These are phyloP conservation scores for Diadophis punctatus DNA, from an alignment of 2,113 vertebrate genomes.

Conservation along the genomic window DNA sequence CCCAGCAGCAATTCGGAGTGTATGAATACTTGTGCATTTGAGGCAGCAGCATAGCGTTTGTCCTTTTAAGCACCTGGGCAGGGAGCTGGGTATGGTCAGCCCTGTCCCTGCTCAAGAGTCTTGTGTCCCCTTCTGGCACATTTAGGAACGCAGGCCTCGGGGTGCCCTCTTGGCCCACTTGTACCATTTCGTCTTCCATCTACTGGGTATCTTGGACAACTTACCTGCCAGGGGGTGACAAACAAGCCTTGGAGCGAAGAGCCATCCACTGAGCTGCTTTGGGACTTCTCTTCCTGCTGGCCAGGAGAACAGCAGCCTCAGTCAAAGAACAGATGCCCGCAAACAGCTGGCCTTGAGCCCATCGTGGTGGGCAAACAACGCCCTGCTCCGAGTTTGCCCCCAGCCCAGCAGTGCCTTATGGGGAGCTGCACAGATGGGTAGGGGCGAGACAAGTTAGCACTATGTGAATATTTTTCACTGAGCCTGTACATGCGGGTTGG, in stretches of 20 bases:
- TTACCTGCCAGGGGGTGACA: neutral
- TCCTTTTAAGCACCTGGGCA: neutral
- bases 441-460: constrained; percentile 4
- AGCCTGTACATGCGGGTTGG: neutral
- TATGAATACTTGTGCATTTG: neutral
- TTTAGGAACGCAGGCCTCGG: neutral
- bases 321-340: neutral
- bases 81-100: neutral
- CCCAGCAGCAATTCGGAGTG: neutral
- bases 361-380: neutral
- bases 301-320: neutral
- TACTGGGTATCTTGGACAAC: constrained; percentile 42
- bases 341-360: neutral
- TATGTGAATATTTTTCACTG: constrained; percentile 20
- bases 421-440: neutral
- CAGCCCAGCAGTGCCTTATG: constrained; percentile 17
- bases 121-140: too few species aligned
- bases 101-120: neutral
- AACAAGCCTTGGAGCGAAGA: neutral
- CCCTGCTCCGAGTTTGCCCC: neutral
- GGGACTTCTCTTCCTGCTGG: constrained; percentile 7
- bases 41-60: neutral
- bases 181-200: constrained; percentile 36
- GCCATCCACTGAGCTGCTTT: neutral
- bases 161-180: constrained; percentile 21